Evolutionary conservation across 2,113 vertebrate genomes (phyloP).

Genomic region (Origma solitaria): DNA sequence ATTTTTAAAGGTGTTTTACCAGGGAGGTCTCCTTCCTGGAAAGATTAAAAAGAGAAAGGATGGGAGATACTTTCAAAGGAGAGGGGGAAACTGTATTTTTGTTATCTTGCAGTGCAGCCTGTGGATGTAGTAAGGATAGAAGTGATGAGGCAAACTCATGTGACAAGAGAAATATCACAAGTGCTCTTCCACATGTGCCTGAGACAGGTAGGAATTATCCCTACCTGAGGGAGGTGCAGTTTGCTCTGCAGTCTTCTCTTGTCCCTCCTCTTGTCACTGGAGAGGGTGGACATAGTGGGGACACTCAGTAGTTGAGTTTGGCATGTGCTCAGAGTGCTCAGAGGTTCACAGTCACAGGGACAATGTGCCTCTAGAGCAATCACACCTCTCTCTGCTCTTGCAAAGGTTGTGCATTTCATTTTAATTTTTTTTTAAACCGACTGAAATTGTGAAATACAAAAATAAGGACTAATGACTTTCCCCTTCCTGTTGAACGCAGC

Average conservation of each 20-base stretch:
- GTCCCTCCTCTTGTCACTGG: neutral
- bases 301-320: neutral
- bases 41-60: neutral
- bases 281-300: neutral
- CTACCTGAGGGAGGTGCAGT: neutral
- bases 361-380: neutral
- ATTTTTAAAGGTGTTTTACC: slow-evolving; percentile 1
- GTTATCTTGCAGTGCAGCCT: neutral
- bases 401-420: neutral
- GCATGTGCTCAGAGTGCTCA: neutral
- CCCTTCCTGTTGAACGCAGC: neutral
- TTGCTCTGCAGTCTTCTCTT: too few species aligned
- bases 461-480: neutral
- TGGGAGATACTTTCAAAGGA: neutral
- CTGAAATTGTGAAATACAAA: neutral
- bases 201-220: neutral
- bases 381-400: neutral
- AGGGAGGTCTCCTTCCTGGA: neutral
- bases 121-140: neutral
- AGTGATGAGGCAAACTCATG: neutral
- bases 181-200: neutral
- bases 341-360: neutral
- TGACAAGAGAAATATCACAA: neutral
- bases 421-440: neutral
- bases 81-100: neutral